Base-by-base conservation (phyloP, 37 sponge, comb jelly and placozoan genomes). In the Diacarnus erythraeanus region DNA sequence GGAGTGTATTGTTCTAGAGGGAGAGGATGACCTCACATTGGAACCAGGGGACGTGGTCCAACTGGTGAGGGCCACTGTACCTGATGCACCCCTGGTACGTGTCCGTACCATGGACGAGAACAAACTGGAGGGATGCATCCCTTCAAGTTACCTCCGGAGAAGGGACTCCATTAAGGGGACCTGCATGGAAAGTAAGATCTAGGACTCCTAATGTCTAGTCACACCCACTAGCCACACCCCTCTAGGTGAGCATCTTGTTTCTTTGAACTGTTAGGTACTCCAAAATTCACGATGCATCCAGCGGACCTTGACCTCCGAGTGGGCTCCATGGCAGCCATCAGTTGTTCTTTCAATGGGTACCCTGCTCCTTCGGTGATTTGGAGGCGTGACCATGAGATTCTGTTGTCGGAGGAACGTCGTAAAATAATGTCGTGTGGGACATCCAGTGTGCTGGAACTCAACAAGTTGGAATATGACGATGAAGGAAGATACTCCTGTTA, bases 1-100 rank as follows among this genome's bases (percentile, higher is more conserved):
- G 86, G 91, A 90, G 78, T 78, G 86, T 34, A 85, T 90, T 57
- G 86, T 90, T 30, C 58, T 90, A 72, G 91, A 90, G 33, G 91
- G 84, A 21, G 83, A 78, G 2, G 90, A 90, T 42, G 91, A 90
- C 42, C 38, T 82, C 27, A 58, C 57, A 38, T 59, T 90, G 35
- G 82, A 85, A 38, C 82, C 86, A 18, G 91, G 91, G 18, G 91
- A 90, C 2, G 67, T 78, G n/a, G 91, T 90, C 59, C 66, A 81
- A 60, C 82, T 90, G 1, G 79, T 85, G 26, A 76, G 75, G 39
- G 80, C 79, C 42, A 27, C 75, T 5, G 15, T 41, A 2, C 21
- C 47, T 3, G 75, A 67, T 1, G 38, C 64, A 0, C 71, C 54
- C 0, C 34, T 57, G 12, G 64, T 82, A 2, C 71, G 82, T 0